phyloP scores from a whole-genome alignment of 1,140 invertebrate genomes.

The Drosophila fuyamai region DNA sequence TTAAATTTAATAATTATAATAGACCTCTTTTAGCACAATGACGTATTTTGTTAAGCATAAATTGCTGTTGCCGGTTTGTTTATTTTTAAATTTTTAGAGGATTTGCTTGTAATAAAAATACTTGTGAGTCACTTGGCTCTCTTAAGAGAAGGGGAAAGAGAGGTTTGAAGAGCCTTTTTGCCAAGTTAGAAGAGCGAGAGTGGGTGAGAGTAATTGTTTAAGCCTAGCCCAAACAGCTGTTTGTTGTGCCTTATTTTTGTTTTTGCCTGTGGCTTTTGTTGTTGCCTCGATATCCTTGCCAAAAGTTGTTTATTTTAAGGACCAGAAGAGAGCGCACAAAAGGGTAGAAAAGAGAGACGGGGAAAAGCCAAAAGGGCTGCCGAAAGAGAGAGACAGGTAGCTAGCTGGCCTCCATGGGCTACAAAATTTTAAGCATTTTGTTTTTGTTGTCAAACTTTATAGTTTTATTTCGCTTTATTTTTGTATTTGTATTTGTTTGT shows the following conservation, averaged over 20 bases:
- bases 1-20: background rate
- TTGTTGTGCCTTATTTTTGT: constrained; percentile 52
- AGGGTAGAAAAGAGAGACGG: background rate
- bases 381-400: background rate
- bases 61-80: constrained; percentile 25
- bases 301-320: constrained; percentile 45
- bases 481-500: constrained; percentile 27
- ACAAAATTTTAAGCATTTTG: constrained; percentile 7
- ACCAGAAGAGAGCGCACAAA: background rate
- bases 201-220: background rate
- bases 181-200: constrained; percentile 1
- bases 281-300: constrained; percentile 41
- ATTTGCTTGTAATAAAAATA: constrained; percentile 25
- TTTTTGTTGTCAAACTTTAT: constrained; percentile 22
- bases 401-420: constrained; percentile 3
- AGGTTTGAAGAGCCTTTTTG: background rate
- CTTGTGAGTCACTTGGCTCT: constrained; percentile 34
- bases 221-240: constrained; percentile 78
- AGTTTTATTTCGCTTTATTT: constrained; percentile 9
- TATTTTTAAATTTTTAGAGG: constrained; percentile 44
- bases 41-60: constrained; percentile 4
- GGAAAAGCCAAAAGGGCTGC: constrained; percentile 1
- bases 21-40: constrained; percentile 5
- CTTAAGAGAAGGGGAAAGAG: constrained; percentile 5
- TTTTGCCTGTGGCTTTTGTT: constrained; percentile 39